Base-by-base conservation (phyloP, 2,113 vertebrate species). In the Panthera tigris region DNA sequence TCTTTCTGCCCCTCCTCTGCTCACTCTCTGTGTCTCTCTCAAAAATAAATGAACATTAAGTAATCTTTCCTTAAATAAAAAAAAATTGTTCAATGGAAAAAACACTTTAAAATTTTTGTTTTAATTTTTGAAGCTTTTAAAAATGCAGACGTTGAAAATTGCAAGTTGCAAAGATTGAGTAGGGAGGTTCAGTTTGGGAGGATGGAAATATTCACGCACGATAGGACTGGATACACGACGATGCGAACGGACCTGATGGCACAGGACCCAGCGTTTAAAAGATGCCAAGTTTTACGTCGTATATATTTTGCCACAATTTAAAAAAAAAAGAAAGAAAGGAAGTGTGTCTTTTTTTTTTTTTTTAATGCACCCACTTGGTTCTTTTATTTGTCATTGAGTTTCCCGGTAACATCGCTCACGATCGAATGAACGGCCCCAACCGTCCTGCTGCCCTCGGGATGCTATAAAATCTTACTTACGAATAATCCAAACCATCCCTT, bases 251-350 rank as follows among this genome's bases (percentile, higher is more conserved):
- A 1, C 4, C 5, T 2, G 0, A 2, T 2, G 45, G 6, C 41
- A 0, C 10, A 10, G 27, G 27, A 3, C 21, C 2, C 1, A 0
- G 10, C 29, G 0, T 14, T 27, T n/a, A 4, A 41, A 8, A 7
- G 21, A 6, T 0, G 61, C 21, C 1, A 3, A 19, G 5, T 0
- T 48, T 48, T 2, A 3, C 0, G 0, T 21, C 4, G 0, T 9
- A 23, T 19, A 0, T 31, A 29, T 48, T 13, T n/a, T 0, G 12
- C 45, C n/a, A 3, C 5, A 7, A 2, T 33, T 1, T 12, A 7
- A 87, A 63, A 73, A 10, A 18, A 10, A 88, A 82, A 21, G 45
- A 36, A 10, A 65, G 41, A 25, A 9, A 1, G 21, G 29, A 9
- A 8, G 8, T 55, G 16, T 36, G 36, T 39, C n/a, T n/a, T n/a